Evolutionary conservation across 2,888 invertebrate species (phyloP).

Genomic region (Epistrophella euchroma): DNA sequence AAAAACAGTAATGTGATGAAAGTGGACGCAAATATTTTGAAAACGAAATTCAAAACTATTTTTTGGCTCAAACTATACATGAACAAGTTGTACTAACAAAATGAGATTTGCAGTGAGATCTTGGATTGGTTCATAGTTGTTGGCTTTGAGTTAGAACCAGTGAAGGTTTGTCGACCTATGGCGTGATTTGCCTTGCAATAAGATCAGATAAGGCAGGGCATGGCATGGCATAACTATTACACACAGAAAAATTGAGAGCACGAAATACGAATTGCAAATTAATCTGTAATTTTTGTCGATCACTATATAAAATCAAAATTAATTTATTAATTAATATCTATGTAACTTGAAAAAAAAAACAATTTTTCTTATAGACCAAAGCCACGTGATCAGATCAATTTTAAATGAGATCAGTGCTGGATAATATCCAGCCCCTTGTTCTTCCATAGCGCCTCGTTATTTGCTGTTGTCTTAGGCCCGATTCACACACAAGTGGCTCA

Average conservation of each 20-base stretch:
- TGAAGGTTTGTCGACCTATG: constrained; percentile 61
- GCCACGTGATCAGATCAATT: constrained; percentile 17
- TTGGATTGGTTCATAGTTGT: constrained; percentile 36
- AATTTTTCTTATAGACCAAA: constrained; percentile 39
- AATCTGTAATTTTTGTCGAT: constrained; percentile 33
- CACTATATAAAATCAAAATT: constrained; percentile 56
- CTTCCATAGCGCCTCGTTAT: too few relatives aligned
- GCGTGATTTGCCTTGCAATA: constrained; percentile 39
- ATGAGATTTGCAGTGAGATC: constrained; percentile 10
- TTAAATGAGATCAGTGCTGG: constrained; percentile 24
- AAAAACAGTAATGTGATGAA: constrained; percentile 8
- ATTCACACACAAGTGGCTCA: too few relatives aligned
- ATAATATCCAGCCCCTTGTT: neutral
- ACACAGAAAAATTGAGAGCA: constrained; percentile 36
- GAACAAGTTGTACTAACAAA: constrained; percentile 5
- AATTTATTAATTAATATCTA: constrained; percentile 7
- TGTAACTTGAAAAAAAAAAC: neutral
- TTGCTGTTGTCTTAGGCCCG: too few relatives aligned
- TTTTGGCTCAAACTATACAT: constrained; percentile 32
- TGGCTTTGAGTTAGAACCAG: constrained; percentile 50
- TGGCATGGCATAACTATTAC: constrained; percentile 2
- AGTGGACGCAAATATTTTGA: constrained; percentile 53
- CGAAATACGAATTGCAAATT: constrained; percentile 52
- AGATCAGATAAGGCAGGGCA: neutral
- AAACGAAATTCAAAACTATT: constrained; percentile 62